Percentiles rank a stretch among this genome's conserved stretches.
These are phyloP conservation scores for Scaptomyza graminum DNA, from an alignment of 1,140 invertebrate genomes.

Conservation along the genomic window DNA sequence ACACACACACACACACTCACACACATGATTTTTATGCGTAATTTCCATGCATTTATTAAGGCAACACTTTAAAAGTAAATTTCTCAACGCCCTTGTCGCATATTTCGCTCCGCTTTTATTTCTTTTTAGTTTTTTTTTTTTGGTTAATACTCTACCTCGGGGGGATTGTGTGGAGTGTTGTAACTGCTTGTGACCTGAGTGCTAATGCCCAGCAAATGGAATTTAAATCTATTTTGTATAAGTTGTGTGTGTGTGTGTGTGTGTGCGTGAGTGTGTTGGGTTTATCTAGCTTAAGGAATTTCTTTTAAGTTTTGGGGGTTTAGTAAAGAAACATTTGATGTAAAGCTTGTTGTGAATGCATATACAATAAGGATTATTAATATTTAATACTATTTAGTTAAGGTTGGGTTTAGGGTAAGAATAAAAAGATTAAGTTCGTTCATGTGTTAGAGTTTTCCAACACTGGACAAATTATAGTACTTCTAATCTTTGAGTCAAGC, in stretches of 20 bases:
- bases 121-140: background rate
- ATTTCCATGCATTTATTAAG: slow-evolving; percentile 60
- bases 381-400: slow-evolving; percentile 11
- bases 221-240: slow-evolving; percentile 75
- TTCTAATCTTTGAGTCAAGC: no score
- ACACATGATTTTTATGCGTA: slow-evolving; percentile 8
- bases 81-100: slow-evolving; percentile 53
- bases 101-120: slow-evolving; percentile 6
- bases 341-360: no score
- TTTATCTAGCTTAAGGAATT: slow-evolving; percentile 27
- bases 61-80: slow-evolving; percentile 67
- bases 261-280: slow-evolving; percentile 24
- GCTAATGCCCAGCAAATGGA: slow-evolving; percentile 66
- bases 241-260: slow-evolving; percentile 40
- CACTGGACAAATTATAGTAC: no score
- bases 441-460: background rate
- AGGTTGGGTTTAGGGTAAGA: background rate
- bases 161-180: slow-evolving; percentile 48
- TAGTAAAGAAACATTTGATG: background rate
- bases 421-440: no score
- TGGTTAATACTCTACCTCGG: slow-evolving; percentile 22
- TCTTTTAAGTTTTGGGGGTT: background rate
- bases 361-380: no score
- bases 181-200: slow-evolving; percentile 57
- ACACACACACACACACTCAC: slow-evolving; percentile 1